Conservation (phyloP, 2,113 vertebrate genomes). For the Xiphophorus couchianus region DNA sequence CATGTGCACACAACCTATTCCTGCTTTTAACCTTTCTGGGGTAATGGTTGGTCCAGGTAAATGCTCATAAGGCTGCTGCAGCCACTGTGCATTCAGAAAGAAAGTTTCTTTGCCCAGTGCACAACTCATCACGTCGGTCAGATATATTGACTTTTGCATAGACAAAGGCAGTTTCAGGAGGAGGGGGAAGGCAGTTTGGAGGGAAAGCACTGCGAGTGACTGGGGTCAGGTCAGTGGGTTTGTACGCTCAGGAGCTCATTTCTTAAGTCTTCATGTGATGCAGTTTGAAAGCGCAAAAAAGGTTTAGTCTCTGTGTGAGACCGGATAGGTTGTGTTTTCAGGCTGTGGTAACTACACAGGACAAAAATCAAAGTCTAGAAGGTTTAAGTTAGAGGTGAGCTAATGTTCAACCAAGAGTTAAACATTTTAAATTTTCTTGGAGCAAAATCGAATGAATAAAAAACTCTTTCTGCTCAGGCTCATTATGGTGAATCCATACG, state of each 20-base stretch:
- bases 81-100: constrained; percentile 81
- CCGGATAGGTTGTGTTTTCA: constrained; percentile 5
- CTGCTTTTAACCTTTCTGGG: constrained; percentile 66
- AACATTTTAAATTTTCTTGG: not conserved
- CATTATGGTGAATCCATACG: not conserved
- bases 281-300: constrained; percentile 42
- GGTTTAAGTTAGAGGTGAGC: constrained; percentile 41
- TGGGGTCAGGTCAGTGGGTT: constrained; percentile 41
- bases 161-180: constrained; percentile 40
- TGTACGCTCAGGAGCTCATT: constrained; percentile 48
- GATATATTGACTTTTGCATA: constrained; percentile 79
- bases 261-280: constrained; percentile 65
- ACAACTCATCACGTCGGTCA: constrained; percentile 78
- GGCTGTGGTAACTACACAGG: constrained; percentile 27
- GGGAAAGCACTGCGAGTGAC: constrained; percentile 29
- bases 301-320: constrained; percentile 39
- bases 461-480: not conserved
- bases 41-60: constrained; percentile 90
- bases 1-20: constrained; percentile 69
- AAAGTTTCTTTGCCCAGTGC: constrained; percentile 80
- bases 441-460: not conserved
- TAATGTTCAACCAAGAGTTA: constrained; percentile 45
- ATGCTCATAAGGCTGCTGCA: constrained; percentile 83
- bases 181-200: constrained; percentile 24
- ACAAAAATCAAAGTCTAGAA: constrained; percentile 16